Conservation (phyloP, 1,140 invertebrate species). For the Cotesia chilonis region DNA sequence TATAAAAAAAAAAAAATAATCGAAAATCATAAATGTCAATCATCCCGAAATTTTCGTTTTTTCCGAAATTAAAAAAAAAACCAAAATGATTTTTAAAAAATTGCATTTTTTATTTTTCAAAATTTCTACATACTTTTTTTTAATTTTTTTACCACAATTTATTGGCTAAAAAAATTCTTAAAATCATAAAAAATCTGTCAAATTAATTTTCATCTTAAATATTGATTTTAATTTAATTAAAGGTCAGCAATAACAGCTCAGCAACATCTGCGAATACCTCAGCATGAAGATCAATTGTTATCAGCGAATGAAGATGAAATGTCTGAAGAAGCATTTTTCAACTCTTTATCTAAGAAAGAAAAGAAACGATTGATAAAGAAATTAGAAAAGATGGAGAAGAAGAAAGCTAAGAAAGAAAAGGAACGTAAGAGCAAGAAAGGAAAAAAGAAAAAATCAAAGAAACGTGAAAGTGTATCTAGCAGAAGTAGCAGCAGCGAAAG, state of each 20-base stretch:
- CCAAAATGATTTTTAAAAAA: too few relatives aligned
- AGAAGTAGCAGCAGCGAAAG: conserved; percentile 18
- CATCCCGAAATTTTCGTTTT: too few relatives aligned
- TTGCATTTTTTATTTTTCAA: too few relatives aligned
- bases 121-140: too few relatives aligned
- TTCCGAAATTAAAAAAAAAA: too few relatives aligned
- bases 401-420: conserved; percentile 44
- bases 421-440: conserved; percentile 32
- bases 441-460: conserved; percentile 38
- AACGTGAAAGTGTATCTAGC: conserved; percentile 6
- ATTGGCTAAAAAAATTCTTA: too few relatives aligned
- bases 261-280: conserved; percentile 67
- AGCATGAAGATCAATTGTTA: conserved; percentile 57
- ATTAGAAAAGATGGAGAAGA: conserved; percentile 79
- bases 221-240: conserved; percentile 26
- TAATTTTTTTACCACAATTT: too few relatives aligned
- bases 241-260: conserved; percentile 69
- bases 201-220: background rate
- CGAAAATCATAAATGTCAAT: too few relatives aligned
- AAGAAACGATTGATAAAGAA: conserved; percentile 90
- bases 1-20: too few relatives aligned
- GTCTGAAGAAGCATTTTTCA: conserved; percentile 80
- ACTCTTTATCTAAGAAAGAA: conserved; percentile 84
- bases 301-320: conserved; percentile 70
- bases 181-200: conserved; percentile 24